A percentile compares a stretch with the other conserved stretches of the same genome.
Conservation (phyloP, 2,797 vertebrate species). For the Champsocephalus gunnari region DNA sequence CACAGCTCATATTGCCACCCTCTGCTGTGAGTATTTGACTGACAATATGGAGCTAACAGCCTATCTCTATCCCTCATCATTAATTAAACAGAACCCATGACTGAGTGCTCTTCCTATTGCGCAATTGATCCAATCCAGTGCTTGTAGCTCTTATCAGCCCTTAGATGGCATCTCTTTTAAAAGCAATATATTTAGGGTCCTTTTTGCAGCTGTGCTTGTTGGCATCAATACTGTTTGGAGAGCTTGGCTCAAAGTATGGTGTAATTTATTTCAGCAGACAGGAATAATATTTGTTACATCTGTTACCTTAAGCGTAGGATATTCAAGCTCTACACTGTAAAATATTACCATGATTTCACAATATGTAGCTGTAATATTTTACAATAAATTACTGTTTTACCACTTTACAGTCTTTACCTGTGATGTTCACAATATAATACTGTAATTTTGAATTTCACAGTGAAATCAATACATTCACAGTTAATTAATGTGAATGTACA, state of each 20-base stretch:
- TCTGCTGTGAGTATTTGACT: constrained; percentile 77
- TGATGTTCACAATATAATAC: too few relatives aligned
- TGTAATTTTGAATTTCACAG: too few relatives aligned
- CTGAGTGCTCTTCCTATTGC: constrained; percentile 78
- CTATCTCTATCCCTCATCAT: constrained; percentile 81
- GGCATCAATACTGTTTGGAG: constrained; percentile 50
- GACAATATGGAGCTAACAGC: constrained; percentile 79
- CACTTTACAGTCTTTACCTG: too few relatives aligned
- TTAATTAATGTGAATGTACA: too few relatives aligned
- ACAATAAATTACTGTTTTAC: too few relatives aligned
- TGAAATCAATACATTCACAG: too few relatives aligned
- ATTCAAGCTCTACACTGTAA: not conserved
- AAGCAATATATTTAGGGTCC: constrained; percentile 67
- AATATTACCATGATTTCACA: too few relatives aligned
- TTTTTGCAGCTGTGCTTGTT: constrained; percentile 63
- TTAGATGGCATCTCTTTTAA: constrained; percentile 71
- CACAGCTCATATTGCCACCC: constrained; percentile 78
- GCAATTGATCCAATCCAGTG: constrained; percentile 79
- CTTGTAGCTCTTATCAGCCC: constrained; percentile 75
- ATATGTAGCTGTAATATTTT: too few relatives aligned
- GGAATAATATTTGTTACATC: constrained; percentile 20
- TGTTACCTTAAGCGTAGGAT: constrained; percentile 15
- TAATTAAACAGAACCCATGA: constrained; percentile 84
- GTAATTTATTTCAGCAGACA: constrained; percentile 37
- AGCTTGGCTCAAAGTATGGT: constrained; percentile 43